These are phyloP conservation scores for Leptinotarsa juncta DNA, from an alignment of 2,888 invertebrate species.

Conservation along the genomic window DNA sequence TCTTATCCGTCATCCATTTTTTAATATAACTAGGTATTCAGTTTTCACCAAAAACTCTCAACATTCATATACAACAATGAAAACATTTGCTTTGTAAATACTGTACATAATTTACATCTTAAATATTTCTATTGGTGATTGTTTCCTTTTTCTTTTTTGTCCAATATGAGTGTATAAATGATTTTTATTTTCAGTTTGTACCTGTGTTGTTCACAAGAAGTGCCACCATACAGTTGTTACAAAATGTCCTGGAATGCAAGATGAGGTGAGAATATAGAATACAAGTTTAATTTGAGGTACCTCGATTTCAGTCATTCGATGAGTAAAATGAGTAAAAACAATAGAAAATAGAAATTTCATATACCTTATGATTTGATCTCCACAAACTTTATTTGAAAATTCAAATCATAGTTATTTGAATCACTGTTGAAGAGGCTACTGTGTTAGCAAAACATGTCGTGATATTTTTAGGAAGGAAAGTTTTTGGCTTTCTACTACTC, in stretches of 20 bases:
- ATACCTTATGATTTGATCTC: no score
- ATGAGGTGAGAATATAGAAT: slow-evolving; percentile 72
- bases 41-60: not conserved
- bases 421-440: no score
- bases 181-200: slow-evolving; percentile 80
- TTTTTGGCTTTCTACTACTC: no score
- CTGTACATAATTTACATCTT: slow-evolving; percentile 25
- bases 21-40: not conserved
- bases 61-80: not conserved
- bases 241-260: slow-evolving; percentile 98
- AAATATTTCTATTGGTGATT: slow-evolving; percentile 27
- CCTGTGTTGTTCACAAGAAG: slow-evolving; percentile 98
- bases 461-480: no score
- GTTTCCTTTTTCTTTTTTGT: not conserved
- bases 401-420: no score
- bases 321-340: no score
- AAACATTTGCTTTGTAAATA: slow-evolving; percentile 30
- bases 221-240: slow-evolving; percentile 98
- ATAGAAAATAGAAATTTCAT: no score
- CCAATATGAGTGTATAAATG: not conserved
- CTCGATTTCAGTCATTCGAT: no score
- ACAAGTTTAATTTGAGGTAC: not conserved
- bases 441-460: no score
- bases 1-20: no score
- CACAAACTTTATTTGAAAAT: no score